These are phyloP conservation scores for Saimiri boliviensis DNA, from an alignment of 2,113 vertebrate genomes.

Conservation along the genomic window DNA sequence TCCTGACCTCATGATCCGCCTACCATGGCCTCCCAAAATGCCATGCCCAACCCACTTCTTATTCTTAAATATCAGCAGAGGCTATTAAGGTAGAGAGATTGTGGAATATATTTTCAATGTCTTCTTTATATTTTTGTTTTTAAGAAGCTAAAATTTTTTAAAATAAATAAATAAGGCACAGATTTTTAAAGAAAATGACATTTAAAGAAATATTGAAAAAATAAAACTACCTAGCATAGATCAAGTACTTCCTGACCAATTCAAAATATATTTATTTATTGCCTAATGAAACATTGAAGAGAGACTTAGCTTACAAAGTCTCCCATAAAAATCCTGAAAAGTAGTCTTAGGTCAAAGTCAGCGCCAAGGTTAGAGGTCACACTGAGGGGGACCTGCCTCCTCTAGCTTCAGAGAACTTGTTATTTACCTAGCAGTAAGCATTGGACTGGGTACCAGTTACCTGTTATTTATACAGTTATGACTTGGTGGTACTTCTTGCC, in stretches of 20 bases:
- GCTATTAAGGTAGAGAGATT: neutral
- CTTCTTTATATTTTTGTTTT: slow-evolving; percentile 16
- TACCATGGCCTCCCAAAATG: no score
- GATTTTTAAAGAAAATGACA: neutral
- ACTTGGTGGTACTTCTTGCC: neutral
- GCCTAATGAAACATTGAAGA: neutral
- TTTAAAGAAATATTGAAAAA: neutral
- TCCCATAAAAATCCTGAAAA: neutral
- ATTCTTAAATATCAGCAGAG: neutral
- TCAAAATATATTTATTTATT: neutral
- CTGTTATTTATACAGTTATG: neutral
- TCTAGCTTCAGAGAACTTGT: neutral
- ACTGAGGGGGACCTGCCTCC: neutral
- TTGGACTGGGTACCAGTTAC: neutral
- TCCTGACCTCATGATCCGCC: no score
- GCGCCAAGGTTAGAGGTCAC: neutral
- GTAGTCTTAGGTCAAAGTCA: neutral
- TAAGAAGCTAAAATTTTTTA: neutral
- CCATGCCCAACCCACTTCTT: neutral
- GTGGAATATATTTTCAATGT: slow-evolving; percentile 8
- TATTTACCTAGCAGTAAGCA: neutral
- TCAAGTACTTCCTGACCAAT: neutral
- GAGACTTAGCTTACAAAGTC: neutral
- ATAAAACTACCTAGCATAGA: neutral
- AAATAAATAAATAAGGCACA: neutral